These are phyloP conservation scores for Carcharodon carcharias DNA, from an alignment of 2,797 vertebrate species.

Conservation along the genomic window DNA sequence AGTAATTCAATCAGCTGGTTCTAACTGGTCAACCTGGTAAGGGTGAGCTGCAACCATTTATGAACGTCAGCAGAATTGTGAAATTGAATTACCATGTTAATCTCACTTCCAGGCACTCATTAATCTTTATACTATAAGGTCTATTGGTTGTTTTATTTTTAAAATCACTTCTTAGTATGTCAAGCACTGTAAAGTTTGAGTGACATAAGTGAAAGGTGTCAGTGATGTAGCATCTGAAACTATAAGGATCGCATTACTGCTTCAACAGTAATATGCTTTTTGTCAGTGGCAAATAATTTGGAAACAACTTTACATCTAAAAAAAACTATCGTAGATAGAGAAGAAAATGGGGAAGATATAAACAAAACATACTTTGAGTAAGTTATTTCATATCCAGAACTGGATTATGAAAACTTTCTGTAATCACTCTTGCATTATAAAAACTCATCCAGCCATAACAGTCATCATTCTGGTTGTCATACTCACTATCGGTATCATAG, in stretches of 20 bases:
- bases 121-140: neutral
- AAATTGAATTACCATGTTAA: neutral
- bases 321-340: neutral
- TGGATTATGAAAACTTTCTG: neutral
- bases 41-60: neutral
- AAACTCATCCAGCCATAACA: slow-evolving; percentile 1
- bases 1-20: neutral
- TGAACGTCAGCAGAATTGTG: slow-evolving; percentile 25
- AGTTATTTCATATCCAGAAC: neutral
- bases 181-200: neutral
- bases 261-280: neutral
- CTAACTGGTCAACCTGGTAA: neutral
- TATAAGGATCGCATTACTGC: slow-evolving; percentile 20
- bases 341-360: neutral
- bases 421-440: neutral
- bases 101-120: neutral
- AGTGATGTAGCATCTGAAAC: neutral
- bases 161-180: neutral
- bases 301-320: neutral
- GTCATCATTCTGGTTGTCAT: neutral
- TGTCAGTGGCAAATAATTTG: slow-evolving; percentile 7
- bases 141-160: neutral
- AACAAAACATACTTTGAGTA: slow-evolving; percentile 19
- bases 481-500: neutral
- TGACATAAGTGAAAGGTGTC: neutral